These are phyloP conservation scores for Galaxias olidus DNA, from an alignment of 2,797 vertebrate genomes.

Conservation along the genomic window DNA sequence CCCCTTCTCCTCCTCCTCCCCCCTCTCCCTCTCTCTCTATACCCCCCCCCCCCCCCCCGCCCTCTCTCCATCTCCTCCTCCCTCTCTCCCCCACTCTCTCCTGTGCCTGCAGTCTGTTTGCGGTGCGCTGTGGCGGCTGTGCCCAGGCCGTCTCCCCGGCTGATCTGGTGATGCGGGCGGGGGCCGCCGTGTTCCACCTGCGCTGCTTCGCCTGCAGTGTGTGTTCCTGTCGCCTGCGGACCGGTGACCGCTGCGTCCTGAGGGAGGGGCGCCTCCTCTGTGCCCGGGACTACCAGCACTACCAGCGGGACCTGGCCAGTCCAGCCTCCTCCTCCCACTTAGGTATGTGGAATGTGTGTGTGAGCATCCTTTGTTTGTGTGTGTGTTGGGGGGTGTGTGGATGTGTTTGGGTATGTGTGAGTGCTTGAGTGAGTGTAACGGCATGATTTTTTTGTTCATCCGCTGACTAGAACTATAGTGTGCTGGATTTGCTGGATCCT, in stretches of 20 bases:
- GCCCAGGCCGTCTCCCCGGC: slow-evolving; percentile 82
- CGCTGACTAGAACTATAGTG: too few species aligned
- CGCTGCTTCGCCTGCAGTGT: slow-evolving; percentile 94
- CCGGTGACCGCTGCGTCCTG: slow-evolving; percentile 91
- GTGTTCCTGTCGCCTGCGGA: slow-evolving; percentile 89
- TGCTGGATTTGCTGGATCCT: too few species aligned
- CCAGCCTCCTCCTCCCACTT: slow-evolving; percentile 85
- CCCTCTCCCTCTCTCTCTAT: slow-evolving; percentile 20
- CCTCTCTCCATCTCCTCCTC: not conserved
- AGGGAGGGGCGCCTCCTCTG: slow-evolving; percentile 91
- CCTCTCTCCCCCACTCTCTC: slow-evolving; percentile 10
- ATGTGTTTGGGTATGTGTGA: slow-evolving; percentile 10
- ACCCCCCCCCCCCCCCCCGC: not conserved
- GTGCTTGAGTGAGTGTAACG: not conserved
- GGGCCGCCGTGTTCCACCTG: slow-evolving; percentile 91
- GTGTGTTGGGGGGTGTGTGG: slow-evolving; percentile 5
- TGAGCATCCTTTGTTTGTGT: slow-evolving; percentile 1
- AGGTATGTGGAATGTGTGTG: slow-evolving; percentile 67
- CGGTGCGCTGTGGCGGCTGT: slow-evolving; percentile 87
- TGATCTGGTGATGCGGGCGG: slow-evolving; percentile 92
- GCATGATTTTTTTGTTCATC: too few species aligned
- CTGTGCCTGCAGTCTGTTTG: slow-evolving; percentile 82
- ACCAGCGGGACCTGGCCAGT: slow-evolving; percentile 86
- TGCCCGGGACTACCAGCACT: slow-evolving; percentile 88
- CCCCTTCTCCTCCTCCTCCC: slow-evolving; percentile 19